Evolutionary conservation across 2,888 invertebrate species (phyloP), one percentile per base, ranked within the genome.

Genomic region (Sceliomorpha sp.): DNA sequence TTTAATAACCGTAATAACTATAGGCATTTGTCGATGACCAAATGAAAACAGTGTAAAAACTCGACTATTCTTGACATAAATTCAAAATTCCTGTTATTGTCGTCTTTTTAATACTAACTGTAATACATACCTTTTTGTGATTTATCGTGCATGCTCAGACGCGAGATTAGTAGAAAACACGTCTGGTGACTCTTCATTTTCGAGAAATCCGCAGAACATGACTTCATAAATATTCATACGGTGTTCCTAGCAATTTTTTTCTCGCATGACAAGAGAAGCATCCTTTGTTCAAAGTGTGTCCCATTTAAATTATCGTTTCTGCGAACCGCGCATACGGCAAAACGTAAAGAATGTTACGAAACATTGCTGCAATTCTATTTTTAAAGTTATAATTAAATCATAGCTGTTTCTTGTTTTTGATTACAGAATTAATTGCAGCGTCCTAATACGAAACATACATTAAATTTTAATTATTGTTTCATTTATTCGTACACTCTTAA

Each of bases 151-250:
- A 53, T 42, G 42, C 60, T 68, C 56, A 48, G 42, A 42, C 44
- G 32, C 29, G 56, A 56, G 53, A 59, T 70, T 70, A 55, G 58
- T 58, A 66, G 36, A 59, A 67, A 62, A 66, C 62, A 67, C 48
- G 70, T 58, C 55, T 51, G 64, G 56, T 47, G 58, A 50, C 66
- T 56, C 66, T 70, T 70, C 69, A 63, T 69, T 69, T 63, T 63
- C 53, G 58, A 63, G 59, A 55, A 70, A 70, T 70, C 48, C 63
- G 58, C 34, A 42, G 63, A 63, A 70, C 63, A 70, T 45, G 69
- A 64, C 58, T 69, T 63, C 58, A 73, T 73, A 73, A 73, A 73
- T 73, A 73, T 73, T 73, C 73, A 73, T 73, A 67, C 58, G 58
- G 58, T 62, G 71, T 70, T 60, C 60, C 60, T 51, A 56, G 66